Base-by-base conservation (phyloP, 2,888 invertebrate species). In the Ophonus ardosiacus region DNA sequence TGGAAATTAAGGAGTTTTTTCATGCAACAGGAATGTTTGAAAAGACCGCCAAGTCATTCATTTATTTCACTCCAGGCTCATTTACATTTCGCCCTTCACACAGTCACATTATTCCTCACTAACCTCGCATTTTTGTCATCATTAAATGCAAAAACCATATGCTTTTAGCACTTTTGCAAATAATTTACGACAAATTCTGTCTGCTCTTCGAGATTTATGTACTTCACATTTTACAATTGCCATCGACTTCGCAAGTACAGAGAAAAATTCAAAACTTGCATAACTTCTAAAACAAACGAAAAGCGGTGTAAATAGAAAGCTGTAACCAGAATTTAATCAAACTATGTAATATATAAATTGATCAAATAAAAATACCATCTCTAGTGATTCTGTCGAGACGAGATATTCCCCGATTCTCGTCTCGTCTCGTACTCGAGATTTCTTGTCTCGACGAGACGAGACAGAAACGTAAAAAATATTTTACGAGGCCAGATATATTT, bases 81-180 rank as follows among this genome's bases (percentile, higher is more conserved):
- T 71, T 71, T 71, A 43, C 43, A 71, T 71, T 71, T 71, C 71
- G 15, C 71, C 63, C 63, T 63, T 43, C 71, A 71, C 18, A 17
- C 18, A 40, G n/a, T 43, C 38, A 13, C 71, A 71, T 71, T 40
- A 71, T 31, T 71, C 71, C 43, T 71, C 71, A 71, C 71, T 71
- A 71, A 43, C 71, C 10, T 71, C 43, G 40, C 38, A 38, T 71
- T 71, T 71, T 43, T 43, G 13, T 71, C 38, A 71, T 71, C 71
- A 71, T 71, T 71, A 71, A 71, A 38, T 71, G 15, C 40, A 38
- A 43, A 38, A 63, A 63, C 10, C 18, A 4, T 13, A 63, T 63
- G 21, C 21, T 24, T 63, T 63, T 63, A 24, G 24, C 13, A 21
- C 63, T 24, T 63, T 21, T 63, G 10, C 61, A 61, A 61, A 61